A percentile compares a stretch with the other conserved stretches of the same genome.
phyloP scores from a whole-genome alignment of 2,113 vertebrate species.

The Phalacrocorax pelagicus region DNA sequence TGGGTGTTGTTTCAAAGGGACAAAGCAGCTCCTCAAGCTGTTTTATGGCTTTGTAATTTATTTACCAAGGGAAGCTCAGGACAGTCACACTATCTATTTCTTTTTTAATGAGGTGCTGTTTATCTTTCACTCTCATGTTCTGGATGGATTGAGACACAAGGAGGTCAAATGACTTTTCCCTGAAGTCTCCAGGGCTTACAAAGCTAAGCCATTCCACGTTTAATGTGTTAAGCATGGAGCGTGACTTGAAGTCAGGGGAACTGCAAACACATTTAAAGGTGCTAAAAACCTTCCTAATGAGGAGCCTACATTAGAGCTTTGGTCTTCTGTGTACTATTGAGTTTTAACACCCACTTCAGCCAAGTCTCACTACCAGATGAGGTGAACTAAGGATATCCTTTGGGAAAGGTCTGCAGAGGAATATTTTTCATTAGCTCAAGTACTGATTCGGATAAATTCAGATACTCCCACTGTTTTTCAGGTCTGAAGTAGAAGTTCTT shows the following conservation, averaged over 20 bases:
- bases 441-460: background rate
- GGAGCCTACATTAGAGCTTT: background rate
- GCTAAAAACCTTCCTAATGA: background rate
- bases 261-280: background rate
- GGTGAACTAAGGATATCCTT: background rate
- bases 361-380: background rate
- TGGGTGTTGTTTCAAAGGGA: constrained; percentile 18
- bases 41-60: constrained; percentile 58
- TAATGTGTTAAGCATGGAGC: background rate
- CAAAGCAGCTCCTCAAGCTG: constrained; percentile 18
- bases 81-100: constrained; percentile 50
- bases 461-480: background rate
- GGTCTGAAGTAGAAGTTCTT: background rate
- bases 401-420: background rate
- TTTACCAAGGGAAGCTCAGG: constrained; percentile 53
- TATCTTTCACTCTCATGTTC: constrained; percentile 46
- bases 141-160: constrained; percentile 38
- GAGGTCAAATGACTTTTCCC: constrained; percentile 33
- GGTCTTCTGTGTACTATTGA: background rate
- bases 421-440: background rate
- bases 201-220: background rate
- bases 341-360: background rate
- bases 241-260: background rate
- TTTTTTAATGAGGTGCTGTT: constrained; percentile 57
- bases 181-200: background rate